A percentile compares a stretch with the other conserved stretches of the same genome.
phyloP scores from a whole-genome alignment of 1,140 invertebrate genomes.

The Hyles vespertilio region DNA sequence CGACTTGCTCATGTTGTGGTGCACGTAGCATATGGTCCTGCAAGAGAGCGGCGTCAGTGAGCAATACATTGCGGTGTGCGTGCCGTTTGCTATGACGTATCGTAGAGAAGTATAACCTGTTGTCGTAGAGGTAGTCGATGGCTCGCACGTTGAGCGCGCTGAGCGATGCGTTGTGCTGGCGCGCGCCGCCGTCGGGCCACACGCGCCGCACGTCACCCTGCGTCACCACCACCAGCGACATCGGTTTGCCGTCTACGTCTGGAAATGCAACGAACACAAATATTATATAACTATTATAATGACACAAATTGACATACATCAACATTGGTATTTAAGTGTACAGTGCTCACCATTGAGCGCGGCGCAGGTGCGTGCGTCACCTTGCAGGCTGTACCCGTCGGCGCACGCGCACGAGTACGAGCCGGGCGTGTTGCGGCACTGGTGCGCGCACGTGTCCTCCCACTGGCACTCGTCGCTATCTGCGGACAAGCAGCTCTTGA shows the following conservation, averaged over 20 bases:
- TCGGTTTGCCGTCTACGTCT: conserved; percentile 37
- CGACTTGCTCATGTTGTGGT: conserved; percentile 76
- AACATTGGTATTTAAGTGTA: neutral
- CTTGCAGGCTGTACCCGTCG: conserved; percentile 80
- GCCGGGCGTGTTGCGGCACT: conserved; percentile 84
- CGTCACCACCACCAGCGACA: conserved; percentile 49
- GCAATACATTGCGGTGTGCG: too few species aligned
- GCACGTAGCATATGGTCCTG: conserved; percentile 82
- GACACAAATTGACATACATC: too few species aligned
- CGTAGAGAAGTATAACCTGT: conserved; percentile 29
- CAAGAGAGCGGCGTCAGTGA: conserved; percentile 15
- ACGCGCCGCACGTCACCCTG: conserved; percentile 35
- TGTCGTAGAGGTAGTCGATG: conserved; percentile 43
- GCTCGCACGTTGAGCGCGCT: conserved; percentile 51
- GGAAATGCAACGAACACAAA: neutral
- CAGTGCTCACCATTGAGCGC: conserved; percentile 81
- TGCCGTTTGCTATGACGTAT: conserved; percentile 1
- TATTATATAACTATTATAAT: too few species aligned
- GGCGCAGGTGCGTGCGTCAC: conserved; percentile 75
- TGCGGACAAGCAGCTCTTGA: conserved; percentile 29
- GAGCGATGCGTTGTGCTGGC: conserved; percentile 18
- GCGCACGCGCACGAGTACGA: conserved; percentile 86
- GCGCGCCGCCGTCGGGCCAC: conserved; percentile 21
- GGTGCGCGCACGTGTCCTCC: conserved; percentile 87
- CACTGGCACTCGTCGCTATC: conserved; percentile 85